phyloP scores from a whole-genome alignment of 2,113 vertebrate genomes.

The Boleophthalmus pectinirostris region DNA sequence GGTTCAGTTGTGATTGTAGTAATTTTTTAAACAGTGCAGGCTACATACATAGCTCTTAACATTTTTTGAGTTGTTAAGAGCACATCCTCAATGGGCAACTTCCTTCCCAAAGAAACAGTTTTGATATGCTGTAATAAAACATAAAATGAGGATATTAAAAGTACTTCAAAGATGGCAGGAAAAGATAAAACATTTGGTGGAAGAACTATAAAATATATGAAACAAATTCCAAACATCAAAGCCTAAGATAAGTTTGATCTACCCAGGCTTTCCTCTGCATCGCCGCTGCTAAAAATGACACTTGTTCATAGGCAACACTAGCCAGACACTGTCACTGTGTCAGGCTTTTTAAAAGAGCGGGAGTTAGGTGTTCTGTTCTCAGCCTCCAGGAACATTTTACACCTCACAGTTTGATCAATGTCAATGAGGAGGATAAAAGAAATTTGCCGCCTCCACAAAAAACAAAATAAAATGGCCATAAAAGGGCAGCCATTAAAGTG shows the following conservation, averaged over 20 bases:
- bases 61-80: neutral
- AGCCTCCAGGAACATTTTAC: constrained; percentile 43
- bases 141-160: constrained; percentile 29
- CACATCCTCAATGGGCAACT: neutral
- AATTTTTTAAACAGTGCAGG: too few species aligned
- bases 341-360: constrained; percentile 36
- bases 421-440: constrained; percentile 40
- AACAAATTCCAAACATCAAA: constrained; percentile 60
- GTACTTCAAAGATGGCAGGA: constrained; percentile 49
- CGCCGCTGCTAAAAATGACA: constrained; percentile 1
- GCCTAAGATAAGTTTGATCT: constrained; percentile 70
- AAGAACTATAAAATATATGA: constrained; percentile 68
- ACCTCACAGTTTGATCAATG: constrained; percentile 53
- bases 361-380: constrained; percentile 41
- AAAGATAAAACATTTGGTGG: constrained; percentile 47
- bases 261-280: constrained; percentile 50
- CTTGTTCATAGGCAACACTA: constrained; percentile 30
- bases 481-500: constrained; percentile 54
- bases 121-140: constrained; percentile 22
- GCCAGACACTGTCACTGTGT: constrained; percentile 31
- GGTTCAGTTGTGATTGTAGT: too few species aligned
- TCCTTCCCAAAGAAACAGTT: neutral
- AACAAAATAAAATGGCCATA: constrained; percentile 57
- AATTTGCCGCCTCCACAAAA: constrained; percentile 40
- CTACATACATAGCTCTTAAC: too few species aligned